phyloP scores from a whole-genome alignment of 2,888 invertebrate genomes.

The Apodemia duryi region DNA sequence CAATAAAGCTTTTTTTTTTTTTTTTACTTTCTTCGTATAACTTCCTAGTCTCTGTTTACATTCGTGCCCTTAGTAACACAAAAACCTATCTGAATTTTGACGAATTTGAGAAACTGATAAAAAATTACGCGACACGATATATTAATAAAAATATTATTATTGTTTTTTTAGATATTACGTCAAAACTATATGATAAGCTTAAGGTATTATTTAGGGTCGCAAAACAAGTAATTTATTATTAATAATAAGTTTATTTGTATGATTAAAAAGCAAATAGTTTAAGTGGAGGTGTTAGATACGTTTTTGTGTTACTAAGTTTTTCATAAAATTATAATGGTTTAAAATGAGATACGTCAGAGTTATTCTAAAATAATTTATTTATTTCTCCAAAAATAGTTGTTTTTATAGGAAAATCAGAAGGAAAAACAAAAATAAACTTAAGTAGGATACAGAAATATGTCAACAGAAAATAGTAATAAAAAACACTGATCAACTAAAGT shows the following conservation, averaged over 20 bases:
- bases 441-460: conserved; percentile 1
- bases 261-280: not conserved
- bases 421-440: conserved; percentile 2
- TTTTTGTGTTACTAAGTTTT: conserved; percentile 4
- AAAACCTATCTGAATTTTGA: not conserved
- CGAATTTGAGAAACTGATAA: not conserved
- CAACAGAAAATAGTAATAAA: conserved; percentile 1
- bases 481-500: conserved; percentile 4
- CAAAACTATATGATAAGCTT: not conserved
- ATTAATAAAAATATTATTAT: not conserved
- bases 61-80: conserved; percentile 1
- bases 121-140: not conserved
- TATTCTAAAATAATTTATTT: conserved; percentile 4
- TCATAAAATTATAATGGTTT: not conserved
- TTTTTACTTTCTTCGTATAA: no score
- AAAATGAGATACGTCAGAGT: not conserved
- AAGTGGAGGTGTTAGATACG: not conserved
- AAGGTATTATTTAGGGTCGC: conserved; percentile 1
- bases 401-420: conserved; percentile 2
- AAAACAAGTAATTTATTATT: not conserved
- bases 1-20: no score
- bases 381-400: conserved; percentile 2
- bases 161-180: conserved; percentile 3
- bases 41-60: no score
- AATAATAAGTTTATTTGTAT: conserved; percentile 2